These are phyloP conservation scores for Cherax quadricarinatus DNA, from an alignment of 1,140 invertebrate genomes.

Conservation along the genomic window DNA sequence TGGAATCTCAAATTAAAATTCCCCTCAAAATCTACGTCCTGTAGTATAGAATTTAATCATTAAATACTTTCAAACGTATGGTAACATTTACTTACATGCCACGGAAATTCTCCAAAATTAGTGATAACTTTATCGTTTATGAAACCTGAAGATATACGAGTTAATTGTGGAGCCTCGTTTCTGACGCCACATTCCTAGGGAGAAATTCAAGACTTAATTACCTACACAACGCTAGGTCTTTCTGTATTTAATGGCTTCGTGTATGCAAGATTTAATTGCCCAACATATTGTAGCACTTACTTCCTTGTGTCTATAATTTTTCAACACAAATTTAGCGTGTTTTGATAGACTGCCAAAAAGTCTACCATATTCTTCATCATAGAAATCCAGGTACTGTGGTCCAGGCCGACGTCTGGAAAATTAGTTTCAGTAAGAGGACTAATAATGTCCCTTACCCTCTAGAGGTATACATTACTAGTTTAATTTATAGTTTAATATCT, in stretches of 20 bases:
- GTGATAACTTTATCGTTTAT: constrained; percentile 22
- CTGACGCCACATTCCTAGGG: constrained; percentile 46
- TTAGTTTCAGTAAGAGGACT: no score
- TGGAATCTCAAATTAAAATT: no score
- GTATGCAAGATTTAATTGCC: background rate
- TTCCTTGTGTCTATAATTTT: background rate
- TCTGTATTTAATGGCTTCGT: no score
- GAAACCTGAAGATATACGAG: constrained; percentile 31
- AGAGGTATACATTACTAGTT: no score
- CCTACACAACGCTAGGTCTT: no score
- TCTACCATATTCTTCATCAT: background rate
- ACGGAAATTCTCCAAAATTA: constrained; percentile 44
- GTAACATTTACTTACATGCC: constrained; percentile 33
- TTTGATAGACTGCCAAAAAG: background rate
- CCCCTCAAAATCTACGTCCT: no score
- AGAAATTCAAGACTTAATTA: background rate
- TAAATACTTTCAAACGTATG: background rate
- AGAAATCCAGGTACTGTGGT: background rate
- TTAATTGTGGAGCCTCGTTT: constrained; percentile 32
- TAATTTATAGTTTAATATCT: no score
- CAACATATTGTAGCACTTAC: background rate
- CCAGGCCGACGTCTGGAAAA: background rate
- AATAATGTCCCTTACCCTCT: no score
- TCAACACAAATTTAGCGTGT: background rate
- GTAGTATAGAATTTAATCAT: no score